These are phyloP conservation scores for Onychorhynchus coronatus DNA, from an alignment of 2,113 vertebrate genomes.

Conservation along the genomic window DNA sequence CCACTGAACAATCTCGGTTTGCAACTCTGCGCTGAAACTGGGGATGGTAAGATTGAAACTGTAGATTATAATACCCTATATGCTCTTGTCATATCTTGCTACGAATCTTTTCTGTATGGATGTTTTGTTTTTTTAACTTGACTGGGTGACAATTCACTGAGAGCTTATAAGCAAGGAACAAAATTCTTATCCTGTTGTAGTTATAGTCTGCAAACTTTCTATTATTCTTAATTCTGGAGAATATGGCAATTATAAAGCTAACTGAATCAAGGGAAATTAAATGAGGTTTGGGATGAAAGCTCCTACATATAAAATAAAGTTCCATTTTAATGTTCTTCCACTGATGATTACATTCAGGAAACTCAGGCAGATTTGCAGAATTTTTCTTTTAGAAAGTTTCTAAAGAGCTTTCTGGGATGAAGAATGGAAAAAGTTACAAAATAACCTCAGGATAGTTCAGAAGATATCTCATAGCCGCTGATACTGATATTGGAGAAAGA, in stretches of 20 bases:
- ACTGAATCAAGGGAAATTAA: not conserved
- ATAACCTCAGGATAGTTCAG: not conserved
- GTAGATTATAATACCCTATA: fast-evolving
- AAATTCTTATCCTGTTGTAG: not conserved
- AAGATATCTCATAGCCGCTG: not conserved
- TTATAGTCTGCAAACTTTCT: not conserved
- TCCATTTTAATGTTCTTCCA: not conserved
- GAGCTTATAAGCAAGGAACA: not conserved
- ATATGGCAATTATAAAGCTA: not conserved
- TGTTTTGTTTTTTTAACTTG: not conserved
- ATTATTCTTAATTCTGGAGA: not conserved
- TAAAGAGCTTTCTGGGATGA: not conserved
- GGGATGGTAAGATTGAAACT: slow-evolving; percentile 81
- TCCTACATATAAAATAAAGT: not conserved
- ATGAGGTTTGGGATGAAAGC: not conserved
- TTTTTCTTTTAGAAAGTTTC: not conserved
- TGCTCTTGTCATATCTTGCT: not conserved
- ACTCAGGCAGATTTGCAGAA: not conserved
- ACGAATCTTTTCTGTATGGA: not conserved
- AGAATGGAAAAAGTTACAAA: not conserved
- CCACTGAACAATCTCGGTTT: slow-evolving; percentile 96
- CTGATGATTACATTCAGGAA: not conserved
- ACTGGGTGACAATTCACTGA: not conserved
- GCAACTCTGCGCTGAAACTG: slow-evolving; percentile 91
- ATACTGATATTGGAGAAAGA: not conserved